Evolutionary conservation across 2,797 vertebrate species (phyloP).

Genomic region (Coilia nasus): DNA sequence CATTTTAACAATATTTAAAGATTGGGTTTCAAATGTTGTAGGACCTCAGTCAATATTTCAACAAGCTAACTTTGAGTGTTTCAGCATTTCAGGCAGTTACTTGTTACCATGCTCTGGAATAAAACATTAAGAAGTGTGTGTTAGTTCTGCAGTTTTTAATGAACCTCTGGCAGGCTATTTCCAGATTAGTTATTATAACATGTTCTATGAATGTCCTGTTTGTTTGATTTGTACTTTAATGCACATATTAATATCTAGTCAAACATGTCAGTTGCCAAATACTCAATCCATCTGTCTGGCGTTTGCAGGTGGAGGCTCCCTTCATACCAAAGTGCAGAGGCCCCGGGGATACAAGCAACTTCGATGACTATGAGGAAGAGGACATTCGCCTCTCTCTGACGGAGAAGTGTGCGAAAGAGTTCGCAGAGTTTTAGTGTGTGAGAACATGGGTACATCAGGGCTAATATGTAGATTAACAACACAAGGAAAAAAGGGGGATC

Average conservation of each 20-base stretch:
- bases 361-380: slow-evolving; percentile 99
- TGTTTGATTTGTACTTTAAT: not conserved
- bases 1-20: too few relatives aligned
- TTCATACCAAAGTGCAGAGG: slow-evolving; percentile 99
- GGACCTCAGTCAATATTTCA: too few relatives aligned
- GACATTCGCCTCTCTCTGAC: slow-evolving; percentile 96
- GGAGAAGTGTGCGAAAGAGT: slow-evolving; percentile 98
- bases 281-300: not conserved
- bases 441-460: slow-evolving; percentile 84
- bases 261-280: not conserved
- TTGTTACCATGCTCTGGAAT: not conserved
- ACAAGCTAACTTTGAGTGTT: not conserved
- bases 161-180: not conserved
- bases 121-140: not conserved
- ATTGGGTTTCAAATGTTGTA: too few relatives aligned
- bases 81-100: not conserved
- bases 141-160: not conserved
- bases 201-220: not conserved
- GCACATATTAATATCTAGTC: not conserved
- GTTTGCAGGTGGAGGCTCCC: slow-evolving; percentile 91
- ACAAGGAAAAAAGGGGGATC: slow-evolving; percentile 82
- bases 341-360: slow-evolving; percentile 98
- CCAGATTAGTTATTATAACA: not conserved
- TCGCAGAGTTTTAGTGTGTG: slow-evolving; percentile 93
- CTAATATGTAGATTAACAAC: slow-evolving; percentile 58